These are phyloP conservation scores for Formica exsecta DNA, from an alignment of 1,140 invertebrate species.

Conservation along the genomic window DNA sequence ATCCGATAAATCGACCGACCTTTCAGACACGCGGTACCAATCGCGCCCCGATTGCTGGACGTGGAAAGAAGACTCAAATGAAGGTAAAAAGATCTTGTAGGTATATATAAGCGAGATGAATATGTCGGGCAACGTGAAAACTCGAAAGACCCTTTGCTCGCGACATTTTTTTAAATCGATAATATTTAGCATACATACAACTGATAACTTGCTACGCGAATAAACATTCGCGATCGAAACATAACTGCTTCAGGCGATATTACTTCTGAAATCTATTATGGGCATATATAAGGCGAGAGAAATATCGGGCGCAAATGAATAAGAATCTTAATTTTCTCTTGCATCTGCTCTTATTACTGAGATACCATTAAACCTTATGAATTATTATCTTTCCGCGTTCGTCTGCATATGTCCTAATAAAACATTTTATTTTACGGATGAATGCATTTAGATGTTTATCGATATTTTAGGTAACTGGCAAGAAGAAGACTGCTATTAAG, in stretches of 20 bases:
- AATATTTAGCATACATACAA: background rate
- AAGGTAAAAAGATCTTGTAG: conserved; percentile 78
- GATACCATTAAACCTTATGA: background rate
- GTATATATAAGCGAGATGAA: conserved; percentile 1
- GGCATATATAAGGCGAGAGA: background rate
- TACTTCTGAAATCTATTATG: background rate
- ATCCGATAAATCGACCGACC: conserved; percentile 78
- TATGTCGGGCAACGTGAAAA: background rate
- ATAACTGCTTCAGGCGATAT: background rate
- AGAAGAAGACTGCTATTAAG: conserved; percentile 83
- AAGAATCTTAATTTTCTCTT: background rate
- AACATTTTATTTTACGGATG: background rate
- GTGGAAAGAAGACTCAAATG: conserved; percentile 85
- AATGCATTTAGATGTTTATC: background rate
- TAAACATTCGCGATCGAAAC: background rate
- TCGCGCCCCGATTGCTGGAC: conserved; percentile 76
- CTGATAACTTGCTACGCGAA: background rate
- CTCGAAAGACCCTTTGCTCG: background rate
- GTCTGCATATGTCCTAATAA: background rate
- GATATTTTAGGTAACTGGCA: conserved; percentile 79
- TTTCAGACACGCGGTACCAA: conserved; percentile 81
- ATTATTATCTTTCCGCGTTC: background rate
- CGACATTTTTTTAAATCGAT: background rate
- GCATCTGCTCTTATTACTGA: background rate
- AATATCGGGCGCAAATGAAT: background rate